A percentile compares a stretch with the other conserved stretches of the same genome.
Evolutionary conservation across 1,140 invertebrate species (phyloP).

Genomic region (Drosophila truncata): DNA sequence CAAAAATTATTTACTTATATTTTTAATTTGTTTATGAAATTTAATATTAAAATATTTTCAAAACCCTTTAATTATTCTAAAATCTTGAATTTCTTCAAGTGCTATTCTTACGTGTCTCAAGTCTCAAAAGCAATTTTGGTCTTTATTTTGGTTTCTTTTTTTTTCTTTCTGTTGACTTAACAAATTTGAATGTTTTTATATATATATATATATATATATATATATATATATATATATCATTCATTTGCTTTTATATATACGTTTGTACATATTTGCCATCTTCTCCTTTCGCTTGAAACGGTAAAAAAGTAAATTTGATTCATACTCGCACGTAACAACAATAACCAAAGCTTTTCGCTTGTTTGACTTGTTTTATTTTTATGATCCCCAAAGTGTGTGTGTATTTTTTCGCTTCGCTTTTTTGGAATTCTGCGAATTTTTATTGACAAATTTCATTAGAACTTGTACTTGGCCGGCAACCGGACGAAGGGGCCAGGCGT

Average conservation of each 20-base stretch:
- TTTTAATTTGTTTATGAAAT: no score
- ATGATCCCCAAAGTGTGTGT: slow-evolving; percentile 17
- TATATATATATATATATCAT: slow-evolving; percentile 14
- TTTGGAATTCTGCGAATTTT: slow-evolving; percentile 76
- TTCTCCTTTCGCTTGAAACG: slow-evolving; percentile 84
- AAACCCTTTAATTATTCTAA: neutral
- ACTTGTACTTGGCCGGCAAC: slow-evolving; percentile 59
- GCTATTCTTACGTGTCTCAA: no score
- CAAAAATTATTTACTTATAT: neutral
- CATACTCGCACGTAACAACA: slow-evolving; percentile 54
- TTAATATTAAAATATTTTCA: neutral
- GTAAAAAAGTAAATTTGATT: slow-evolving; percentile 85
- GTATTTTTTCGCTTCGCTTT: slow-evolving; percentile 29
- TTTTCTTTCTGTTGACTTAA: slow-evolving; percentile 14
- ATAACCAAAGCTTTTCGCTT: slow-evolving; percentile 48
- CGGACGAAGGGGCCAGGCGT: slow-evolving; percentile 3
- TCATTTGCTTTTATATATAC: slow-evolving; percentile 6
- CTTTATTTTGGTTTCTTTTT: neutral
- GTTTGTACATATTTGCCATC: slow-evolving; percentile 33
- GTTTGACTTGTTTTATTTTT: slow-evolving; percentile 56
- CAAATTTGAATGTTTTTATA: slow-evolving; percentile 15
- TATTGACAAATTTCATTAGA: slow-evolving; percentile 83
- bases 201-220: slow-evolving; percentile 17
- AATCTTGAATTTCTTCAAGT: neutral
- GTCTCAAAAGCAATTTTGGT: neutral